phyloP scores from a whole-genome alignment of 2,888 invertebrate species.

The Clivina fossor region DNA sequence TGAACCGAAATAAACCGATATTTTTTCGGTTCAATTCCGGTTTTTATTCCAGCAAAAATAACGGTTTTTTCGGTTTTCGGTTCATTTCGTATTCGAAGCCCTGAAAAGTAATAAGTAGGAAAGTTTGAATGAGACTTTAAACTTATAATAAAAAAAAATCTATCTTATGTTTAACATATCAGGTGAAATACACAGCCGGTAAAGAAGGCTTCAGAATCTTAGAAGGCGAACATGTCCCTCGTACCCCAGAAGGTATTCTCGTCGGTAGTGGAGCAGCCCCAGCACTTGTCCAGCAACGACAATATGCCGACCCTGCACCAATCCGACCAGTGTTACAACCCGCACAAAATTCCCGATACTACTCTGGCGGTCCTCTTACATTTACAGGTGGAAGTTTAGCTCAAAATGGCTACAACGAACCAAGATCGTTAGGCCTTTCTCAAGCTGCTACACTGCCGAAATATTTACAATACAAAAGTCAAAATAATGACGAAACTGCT shows the following conservation, averaged over 20 bases:
- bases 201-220: slow-evolving; percentile 57
- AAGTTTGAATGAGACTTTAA: too few species aligned
- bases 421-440: too few species aligned
- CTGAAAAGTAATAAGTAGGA: too few species aligned
- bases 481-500: not conserved
- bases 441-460: slow-evolving; percentile 1
- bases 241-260: slow-evolving; percentile 40
- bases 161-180: not conserved
- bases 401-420: not conserved
- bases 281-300: slow-evolving; percentile 9
- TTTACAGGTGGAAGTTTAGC: slow-evolving; percentile 10
- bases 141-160: too few species aligned
- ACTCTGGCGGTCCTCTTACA: slow-evolving; percentile 4
- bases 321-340: too few species aligned
- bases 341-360: not conserved
- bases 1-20: too few species aligned
- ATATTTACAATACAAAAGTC: slow-evolving; percentile 8
- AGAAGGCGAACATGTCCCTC: slow-evolving; percentile 55
- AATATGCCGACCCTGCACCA: not conserved
- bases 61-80: too few species aligned
- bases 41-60: too few species aligned
- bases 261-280: slow-evolving; percentile 21
- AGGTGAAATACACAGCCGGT: slow-evolving; percentile 50
- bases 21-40: too few species aligned
- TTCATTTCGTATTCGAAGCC: too few species aligned